Conservation (phyloP, 1,140 invertebrate genomes). For the Drosophila pallidifrons region DNA sequence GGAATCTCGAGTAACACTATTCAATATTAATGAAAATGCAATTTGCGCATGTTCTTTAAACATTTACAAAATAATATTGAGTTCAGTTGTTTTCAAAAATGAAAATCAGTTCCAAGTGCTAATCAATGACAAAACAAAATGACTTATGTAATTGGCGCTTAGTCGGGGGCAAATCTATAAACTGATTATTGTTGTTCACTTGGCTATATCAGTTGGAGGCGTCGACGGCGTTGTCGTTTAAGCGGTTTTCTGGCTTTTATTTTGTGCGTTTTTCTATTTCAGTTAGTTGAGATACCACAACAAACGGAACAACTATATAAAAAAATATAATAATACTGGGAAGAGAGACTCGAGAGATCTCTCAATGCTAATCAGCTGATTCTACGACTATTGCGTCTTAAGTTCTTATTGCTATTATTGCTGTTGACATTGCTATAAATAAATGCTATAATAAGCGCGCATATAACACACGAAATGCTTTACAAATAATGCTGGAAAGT, state of each 20-base stretch:
- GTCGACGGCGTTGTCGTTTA: neutral
- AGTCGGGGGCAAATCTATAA: constrained; percentile 5
- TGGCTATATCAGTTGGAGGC: constrained; percentile 34
- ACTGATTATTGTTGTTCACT: constrained; percentile 24
- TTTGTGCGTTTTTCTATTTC: constrained; percentile 2
- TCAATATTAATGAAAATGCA: no score
- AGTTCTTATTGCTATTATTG: constrained; percentile 25
- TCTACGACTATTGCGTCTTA: constrained; percentile 46
- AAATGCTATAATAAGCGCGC: constrained; percentile 18
- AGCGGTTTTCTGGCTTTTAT: neutral
- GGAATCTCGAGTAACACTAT: neutral
- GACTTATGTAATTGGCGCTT: constrained; percentile 51
- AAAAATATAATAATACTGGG: neutral
- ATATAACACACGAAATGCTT: neutral
- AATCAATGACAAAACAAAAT: constrained; percentile 60
- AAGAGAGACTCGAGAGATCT: constrained; percentile 17
- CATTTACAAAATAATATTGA: no score
- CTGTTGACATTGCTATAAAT: constrained; percentile 44
- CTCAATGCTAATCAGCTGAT: constrained; percentile 51
- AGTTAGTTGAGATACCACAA: constrained; percentile 25
- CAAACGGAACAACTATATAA: neutral
- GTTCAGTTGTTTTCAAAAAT: no score
- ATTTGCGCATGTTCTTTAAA: no score
- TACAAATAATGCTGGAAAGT: constrained; percentile 48
- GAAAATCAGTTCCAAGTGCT: no score